These are phyloP conservation scores for Drosophila rhopaloa DNA, from an alignment of 1,140 invertebrate species.

Conservation along the genomic window DNA sequence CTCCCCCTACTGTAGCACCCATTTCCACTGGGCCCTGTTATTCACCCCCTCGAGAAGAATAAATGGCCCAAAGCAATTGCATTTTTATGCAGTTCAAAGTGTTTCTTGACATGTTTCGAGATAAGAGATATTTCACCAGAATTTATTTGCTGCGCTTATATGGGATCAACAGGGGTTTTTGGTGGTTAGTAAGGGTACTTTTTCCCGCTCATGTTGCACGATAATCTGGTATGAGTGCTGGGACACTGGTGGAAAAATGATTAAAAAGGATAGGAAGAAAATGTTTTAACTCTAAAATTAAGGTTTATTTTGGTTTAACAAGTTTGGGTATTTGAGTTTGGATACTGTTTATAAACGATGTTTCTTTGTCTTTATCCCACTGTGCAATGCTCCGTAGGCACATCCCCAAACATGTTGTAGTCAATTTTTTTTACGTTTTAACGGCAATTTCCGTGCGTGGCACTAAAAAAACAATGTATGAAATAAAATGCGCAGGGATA, in stretches of 20 bases:
- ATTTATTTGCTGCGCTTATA: slow-evolving; percentile 55
- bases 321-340: too few species aligned
- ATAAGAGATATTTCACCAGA: slow-evolving; percentile 39
- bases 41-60: slow-evolving; percentile 1
- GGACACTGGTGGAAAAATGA: slow-evolving; percentile 12
- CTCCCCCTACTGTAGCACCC: background rate
- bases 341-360: too few species aligned
- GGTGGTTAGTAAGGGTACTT: slow-evolving; percentile 2
- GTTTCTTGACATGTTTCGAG: slow-evolving; percentile 67
- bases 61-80: slow-evolving; percentile 65
- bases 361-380: slow-evolving; percentile 4
- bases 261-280: too few species aligned
- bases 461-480: slow-evolving; percentile 26
- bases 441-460: slow-evolving; percentile 60
- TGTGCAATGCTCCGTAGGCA: background rate
- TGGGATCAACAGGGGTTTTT: slow-evolving; percentile 4
- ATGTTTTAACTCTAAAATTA: too few species aligned
- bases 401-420: slow-evolving; percentile 28
- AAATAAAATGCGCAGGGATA: slow-evolving; percentile 34
- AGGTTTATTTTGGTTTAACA: too few species aligned
- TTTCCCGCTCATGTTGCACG: slow-evolving; percentile 18
- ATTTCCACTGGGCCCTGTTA: background rate
- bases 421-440: slow-evolving; percentile 68
- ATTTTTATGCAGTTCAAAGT: slow-evolving; percentile 77
- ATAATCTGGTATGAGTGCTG: slow-evolving; percentile 9